Conservation (phyloP, 2,113 vertebrate species). For the Corynorhinus townsendii region DNA sequence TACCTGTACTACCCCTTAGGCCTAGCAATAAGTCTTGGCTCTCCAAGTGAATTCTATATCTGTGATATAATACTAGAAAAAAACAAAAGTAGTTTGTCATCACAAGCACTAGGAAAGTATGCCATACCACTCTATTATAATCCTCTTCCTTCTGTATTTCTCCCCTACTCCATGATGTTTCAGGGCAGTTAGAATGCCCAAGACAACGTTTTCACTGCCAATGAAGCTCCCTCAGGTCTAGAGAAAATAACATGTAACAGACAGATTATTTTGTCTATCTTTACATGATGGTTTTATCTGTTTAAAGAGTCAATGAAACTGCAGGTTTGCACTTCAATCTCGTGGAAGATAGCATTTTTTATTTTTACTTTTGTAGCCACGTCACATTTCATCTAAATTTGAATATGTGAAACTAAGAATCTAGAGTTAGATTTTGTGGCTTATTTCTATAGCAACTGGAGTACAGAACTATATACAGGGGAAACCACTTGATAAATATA, state of each 20-base stretch:
- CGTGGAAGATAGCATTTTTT: background rate
- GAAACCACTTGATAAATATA: background rate
- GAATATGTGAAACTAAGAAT: slow-evolving; percentile 47
- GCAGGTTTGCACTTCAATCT: background rate
- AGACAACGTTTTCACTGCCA: background rate
- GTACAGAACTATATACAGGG: background rate
- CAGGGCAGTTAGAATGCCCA: background rate
- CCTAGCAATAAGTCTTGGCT: background rate
- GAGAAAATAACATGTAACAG: background rate
- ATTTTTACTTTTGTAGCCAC: background rate
- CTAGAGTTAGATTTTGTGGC: slow-evolving; percentile 25
- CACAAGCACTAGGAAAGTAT: background rate
- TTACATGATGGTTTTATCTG: background rate
- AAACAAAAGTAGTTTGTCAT: background rate
- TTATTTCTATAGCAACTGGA: slow-evolving; percentile 69
- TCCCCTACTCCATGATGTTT: background rate
- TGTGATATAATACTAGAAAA: background rate
- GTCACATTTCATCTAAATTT: slow-evolving; percentile 53
- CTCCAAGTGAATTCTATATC: background rate
- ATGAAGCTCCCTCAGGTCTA: background rate
- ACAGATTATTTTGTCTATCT: background rate
- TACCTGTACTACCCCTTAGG: background rate
- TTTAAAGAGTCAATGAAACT: background rate
- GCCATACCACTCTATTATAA: background rate
- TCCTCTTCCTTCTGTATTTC: background rate